Conservation (phyloP, 2,113 vertebrate genomes). For the Caranx melampygus region DNA sequence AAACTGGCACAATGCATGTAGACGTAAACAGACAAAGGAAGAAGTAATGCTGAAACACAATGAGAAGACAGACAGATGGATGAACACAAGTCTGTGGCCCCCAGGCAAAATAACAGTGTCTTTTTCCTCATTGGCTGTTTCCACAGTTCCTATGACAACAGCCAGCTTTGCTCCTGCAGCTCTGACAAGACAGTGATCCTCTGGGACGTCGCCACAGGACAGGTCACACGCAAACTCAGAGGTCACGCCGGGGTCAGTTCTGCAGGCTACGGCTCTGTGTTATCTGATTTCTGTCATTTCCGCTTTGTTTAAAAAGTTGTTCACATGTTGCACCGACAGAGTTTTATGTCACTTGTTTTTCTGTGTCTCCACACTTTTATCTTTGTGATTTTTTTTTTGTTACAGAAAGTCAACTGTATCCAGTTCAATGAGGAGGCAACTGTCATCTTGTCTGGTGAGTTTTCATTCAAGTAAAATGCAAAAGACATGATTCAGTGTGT, state of each 20-base stretch:
- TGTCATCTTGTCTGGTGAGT: conserved; percentile 92
- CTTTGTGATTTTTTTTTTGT: neutral
- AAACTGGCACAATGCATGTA: neutral
- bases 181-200: conserved; percentile 92
- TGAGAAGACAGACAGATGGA: neutral
- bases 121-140: conserved; percentile 1
- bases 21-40: neutral
- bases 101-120: neutral
- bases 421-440: conserved; percentile 94
- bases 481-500: neutral
- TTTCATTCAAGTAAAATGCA: neutral
- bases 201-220: conserved; percentile 93
- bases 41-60: neutral
- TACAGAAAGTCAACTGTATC: conserved; percentile 92
- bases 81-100: neutral
- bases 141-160: conserved; percentile 92
- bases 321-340: neutral
- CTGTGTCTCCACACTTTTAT: neutral
- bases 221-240: conserved; percentile 91
- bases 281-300: neutral
- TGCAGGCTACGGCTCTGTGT: neutral
- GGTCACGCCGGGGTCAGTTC: conserved; percentile 92
- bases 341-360: neutral
- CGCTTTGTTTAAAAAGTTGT: neutral
- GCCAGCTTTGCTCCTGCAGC: conserved; percentile 91